These are phyloP conservation scores for Xestia sexstrigata DNA, from an alignment of 2,888 invertebrate genomes.

Conservation along the genomic window DNA sequence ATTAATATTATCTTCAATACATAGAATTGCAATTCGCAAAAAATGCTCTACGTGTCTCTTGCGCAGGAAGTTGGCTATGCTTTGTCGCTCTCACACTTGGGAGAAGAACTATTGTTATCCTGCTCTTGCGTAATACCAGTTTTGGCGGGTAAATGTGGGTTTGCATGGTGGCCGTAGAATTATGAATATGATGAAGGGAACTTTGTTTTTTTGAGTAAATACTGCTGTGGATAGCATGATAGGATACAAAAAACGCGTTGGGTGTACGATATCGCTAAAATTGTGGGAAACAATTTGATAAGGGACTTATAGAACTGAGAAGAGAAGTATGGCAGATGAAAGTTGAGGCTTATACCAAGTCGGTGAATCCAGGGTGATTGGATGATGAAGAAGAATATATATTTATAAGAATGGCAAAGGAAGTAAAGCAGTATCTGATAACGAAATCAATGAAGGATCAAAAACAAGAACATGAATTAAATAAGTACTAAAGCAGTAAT, in stretches of 20 bases:
- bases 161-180: conserved; percentile 63
- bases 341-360: too few species aligned
- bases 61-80: conserved; percentile 72
- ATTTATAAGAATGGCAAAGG: neutral
- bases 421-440: conserved; percentile 2
- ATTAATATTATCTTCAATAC: conserved; percentile 67
- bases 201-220: conserved; percentile 27
- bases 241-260: too few species aligned
- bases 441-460: neutral
- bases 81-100: conserved; percentile 59
- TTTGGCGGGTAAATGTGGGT: conserved; percentile 75
- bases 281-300: too few species aligned
- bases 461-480: too few species aligned
- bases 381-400: too few species aligned
- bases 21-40: conserved; percentile 74
- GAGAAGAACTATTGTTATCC: conserved; percentile 62
- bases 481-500: too few species aligned
- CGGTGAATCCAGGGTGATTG: too few species aligned
- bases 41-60: conserved; percentile 71
- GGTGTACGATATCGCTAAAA: too few species aligned
- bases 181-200: conserved; percentile 48
- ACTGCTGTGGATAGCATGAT: too few species aligned
- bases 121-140: conserved; percentile 78
- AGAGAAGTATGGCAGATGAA: too few species aligned
- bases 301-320: too few species aligned